These are phyloP conservation scores for Okamejei kenojei DNA, from an alignment of 2,797 vertebrate genomes.

Conservation along the genomic window DNA sequence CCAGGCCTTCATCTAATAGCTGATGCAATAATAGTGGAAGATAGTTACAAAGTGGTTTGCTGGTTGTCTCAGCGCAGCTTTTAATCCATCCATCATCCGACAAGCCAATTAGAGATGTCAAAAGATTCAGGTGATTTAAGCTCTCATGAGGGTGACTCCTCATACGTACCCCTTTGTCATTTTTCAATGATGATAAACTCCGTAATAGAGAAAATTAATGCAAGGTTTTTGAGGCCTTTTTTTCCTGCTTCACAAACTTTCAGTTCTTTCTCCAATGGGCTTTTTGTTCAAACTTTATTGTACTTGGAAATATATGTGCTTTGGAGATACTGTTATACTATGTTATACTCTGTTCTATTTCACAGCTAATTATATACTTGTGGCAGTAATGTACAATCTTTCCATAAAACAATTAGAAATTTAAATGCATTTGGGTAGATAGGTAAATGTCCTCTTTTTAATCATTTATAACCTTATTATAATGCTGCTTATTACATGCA, in stretches of 20 bases:
- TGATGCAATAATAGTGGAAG: neutral
- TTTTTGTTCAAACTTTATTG: neutral
- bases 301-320: neutral
- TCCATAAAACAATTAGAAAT: slow-evolving; percentile 29
- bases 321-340: neutral
- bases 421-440: slow-evolving; percentile 9
- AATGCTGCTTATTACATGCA: neutral
- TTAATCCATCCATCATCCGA: slow-evolving; percentile 16
- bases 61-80: neutral
- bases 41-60: slow-evolving; percentile 27
- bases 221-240: neutral
- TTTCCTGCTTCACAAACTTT: neutral
- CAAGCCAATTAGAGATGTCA: slow-evolving; percentile 14
- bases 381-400: slow-evolving; percentile 23
- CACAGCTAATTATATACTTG: slow-evolving; percentile 18
- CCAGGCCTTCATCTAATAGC: neutral
- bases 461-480: slow-evolving; percentile 24
- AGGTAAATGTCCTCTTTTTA: neutral
- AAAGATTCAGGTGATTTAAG: slow-evolving; percentile 29
- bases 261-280: neutral
- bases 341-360: neutral
- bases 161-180: slow-evolving; percentile 16
- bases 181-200: neutral
- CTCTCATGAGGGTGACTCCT: neutral
- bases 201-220: too few relatives aligned